Conservation (phyloP, 2,113 vertebrate genomes). For the Ia io region DNA sequence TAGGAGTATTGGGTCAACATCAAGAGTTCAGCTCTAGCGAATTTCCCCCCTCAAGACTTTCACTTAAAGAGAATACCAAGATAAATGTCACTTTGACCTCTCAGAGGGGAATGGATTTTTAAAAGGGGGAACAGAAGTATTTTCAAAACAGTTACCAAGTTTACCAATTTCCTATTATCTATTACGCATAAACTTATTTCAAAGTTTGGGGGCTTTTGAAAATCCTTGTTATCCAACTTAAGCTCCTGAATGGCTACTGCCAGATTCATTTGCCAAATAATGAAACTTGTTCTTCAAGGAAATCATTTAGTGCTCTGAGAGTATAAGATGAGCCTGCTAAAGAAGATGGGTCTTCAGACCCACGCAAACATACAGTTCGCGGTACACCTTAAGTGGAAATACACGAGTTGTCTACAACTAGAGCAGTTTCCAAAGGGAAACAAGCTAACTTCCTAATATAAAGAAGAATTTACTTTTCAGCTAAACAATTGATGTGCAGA, state of each 20-base stretch:
- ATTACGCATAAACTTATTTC: slow-evolving; percentile 18
- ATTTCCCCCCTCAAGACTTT: background rate
- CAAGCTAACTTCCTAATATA: slow-evolving; percentile 31
- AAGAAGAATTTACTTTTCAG: slow-evolving; percentile 54
- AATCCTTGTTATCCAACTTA: slow-evolving; percentile 19
- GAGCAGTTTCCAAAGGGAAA: slow-evolving; percentile 27
- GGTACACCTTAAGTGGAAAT: slow-evolving; percentile 49
- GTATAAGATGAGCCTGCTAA: slow-evolving; percentile 38
- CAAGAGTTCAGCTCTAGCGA: background rate
- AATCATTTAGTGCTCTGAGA: slow-evolving; percentile 52
- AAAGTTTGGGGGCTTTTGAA: slow-evolving; percentile 39
- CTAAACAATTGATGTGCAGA: slow-evolving; percentile 48
- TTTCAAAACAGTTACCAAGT: slow-evolving; percentile 31
- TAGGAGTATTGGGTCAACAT: background rate
- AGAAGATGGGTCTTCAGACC: slow-evolving; percentile 50
- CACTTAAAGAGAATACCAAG: background rate
- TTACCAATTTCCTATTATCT: background rate
- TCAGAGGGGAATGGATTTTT: background rate
- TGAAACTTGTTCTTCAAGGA: slow-evolving; percentile 63
- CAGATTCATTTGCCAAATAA: slow-evolving; percentile 42
- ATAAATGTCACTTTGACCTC: slow-evolving; percentile 29
- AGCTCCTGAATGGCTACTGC: slow-evolving; percentile 45
- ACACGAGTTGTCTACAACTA: slow-evolving; percentile 51
- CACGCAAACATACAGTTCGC: slow-evolving; percentile 56
- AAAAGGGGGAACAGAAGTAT: background rate